Evolutionary conservation across 2,797 vertebrate species (phyloP).

Genomic region (Cichlasoma orientale): DNA sequence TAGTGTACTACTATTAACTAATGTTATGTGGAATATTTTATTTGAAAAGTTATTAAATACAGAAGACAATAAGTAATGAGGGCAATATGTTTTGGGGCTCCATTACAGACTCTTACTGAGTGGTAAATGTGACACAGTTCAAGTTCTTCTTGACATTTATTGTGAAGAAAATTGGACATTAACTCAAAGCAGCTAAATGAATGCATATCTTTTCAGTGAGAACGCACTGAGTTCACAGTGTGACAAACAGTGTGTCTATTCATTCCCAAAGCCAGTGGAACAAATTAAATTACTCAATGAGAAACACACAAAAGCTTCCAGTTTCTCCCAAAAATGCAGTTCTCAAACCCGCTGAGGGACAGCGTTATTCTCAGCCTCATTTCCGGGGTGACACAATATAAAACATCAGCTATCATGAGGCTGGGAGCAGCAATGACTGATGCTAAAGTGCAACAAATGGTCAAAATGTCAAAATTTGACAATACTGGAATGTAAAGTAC

Average conservation of each 20-base stretch:
- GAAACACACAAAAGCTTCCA: conserved; percentile 61
- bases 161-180: conserved; percentile 28
- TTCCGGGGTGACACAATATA: conserved; percentile 20
- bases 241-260: conserved; percentile 66
- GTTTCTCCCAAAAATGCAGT: conserved; percentile 36
- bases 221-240: conserved; percentile 18
- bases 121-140: neutral
- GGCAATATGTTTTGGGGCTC: neutral
- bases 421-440: neutral
- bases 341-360: conserved; percentile 30
- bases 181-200: conserved; percentile 35
- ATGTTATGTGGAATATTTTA: neutral
- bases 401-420: conserved; percentile 16
- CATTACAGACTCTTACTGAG: neutral
- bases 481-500: neutral
- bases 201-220: conserved; percentile 69
- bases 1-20: neutral
- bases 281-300: conserved; percentile 63
- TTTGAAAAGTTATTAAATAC: neutral
- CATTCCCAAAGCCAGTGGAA: conserved; percentile 64
- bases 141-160: conserved; percentile 28
- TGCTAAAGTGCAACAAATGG: neutral
- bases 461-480: neutral
- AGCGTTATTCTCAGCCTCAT: conserved; percentile 23
- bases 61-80: neutral